Evolutionary conservation across 2,797 vertebrate species (phyloP), one percentile per base, ranked within the genome.

Genomic region (Discoglossus pictus): DNA sequence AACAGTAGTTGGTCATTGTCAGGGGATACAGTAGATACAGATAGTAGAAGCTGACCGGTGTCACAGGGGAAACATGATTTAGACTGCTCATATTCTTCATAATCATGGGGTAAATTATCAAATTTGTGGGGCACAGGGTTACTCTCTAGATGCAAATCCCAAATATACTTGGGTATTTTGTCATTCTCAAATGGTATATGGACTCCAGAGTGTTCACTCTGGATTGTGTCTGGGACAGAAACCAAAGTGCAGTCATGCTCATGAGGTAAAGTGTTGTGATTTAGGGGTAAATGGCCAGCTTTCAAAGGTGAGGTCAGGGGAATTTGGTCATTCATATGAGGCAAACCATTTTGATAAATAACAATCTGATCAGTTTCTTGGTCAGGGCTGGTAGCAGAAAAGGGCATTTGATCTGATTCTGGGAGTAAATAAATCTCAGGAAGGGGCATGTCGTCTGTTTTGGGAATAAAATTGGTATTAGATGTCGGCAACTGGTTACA

Each of bases 131-230:
- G 7, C n/a, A 51, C 36, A 18, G 12, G 6, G 2, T 21, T 64
- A n/a, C n/a, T n/a, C n/a, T n/a, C n/a, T n/a, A n/a, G n/a, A n/a
- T n/a, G n/a, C n/a, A n/a, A n/a, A n/a, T n/a, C n/a, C n/a, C n/a
- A n/a, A n/a, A n/a, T n/a, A 59, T 21, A 59, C 6, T 27, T 21
- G 13, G 24, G 39, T 18, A 64, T 17, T 20, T 64, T 16, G 9
- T 53, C 47, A 6, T 11, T 2, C 4, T 63, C 35, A n/a, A n/a
- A n/a, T n/a, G n/a, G n/a, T n/a, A n/a, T n/a, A n/a, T n/a, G n/a
- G n/a, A n/a, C n/a, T n/a, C n/a, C n/a, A n/a, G n/a, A n/a, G 2
- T 17, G 18, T 7, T 55, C 51, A 6, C 6, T 4, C 24, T 12
- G 15, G 11, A n/a, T n/a, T n/a, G 39, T 31, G 10, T 16, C 20